Conservation (phyloP, 2,113 vertebrate species). For the Nycticorax nycticorax region DNA sequence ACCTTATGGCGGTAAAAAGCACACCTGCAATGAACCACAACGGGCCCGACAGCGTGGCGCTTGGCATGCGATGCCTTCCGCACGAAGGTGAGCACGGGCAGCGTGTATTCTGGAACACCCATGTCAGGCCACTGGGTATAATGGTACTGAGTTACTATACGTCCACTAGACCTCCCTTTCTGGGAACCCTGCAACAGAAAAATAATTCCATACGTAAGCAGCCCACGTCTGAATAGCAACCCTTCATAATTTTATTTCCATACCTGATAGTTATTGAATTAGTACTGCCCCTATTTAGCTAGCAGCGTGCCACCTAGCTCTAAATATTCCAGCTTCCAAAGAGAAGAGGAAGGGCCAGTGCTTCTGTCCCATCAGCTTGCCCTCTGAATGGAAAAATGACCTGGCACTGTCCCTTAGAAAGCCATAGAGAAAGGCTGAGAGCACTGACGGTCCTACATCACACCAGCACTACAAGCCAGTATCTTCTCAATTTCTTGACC, state of each 20-base stretch:
- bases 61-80: slow-evolving; percentile 84
- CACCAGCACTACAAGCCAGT: neutral
- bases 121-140: slow-evolving; percentile 99
- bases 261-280: neutral
- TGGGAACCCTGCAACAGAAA: slow-evolving; percentile 82
- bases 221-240: neutral
- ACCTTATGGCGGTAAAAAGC: neutral
- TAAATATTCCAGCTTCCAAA: neutral
- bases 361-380: neutral
- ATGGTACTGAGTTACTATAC: slow-evolving; percentile 88
- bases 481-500: neutral
- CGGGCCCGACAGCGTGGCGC: slow-evolving; percentile 79
- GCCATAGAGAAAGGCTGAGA: neutral
- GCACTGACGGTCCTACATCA: neutral
- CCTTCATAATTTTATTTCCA: neutral
- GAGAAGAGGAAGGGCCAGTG: neutral
- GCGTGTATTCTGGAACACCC: slow-evolving; percentile 89
- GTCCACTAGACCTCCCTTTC: slow-evolving; percentile 84
- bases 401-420: neutral
- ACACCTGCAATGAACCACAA: slow-evolving; percentile 95
- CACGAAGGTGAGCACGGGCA: slow-evolving; percentile 91
- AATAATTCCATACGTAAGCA: neutral
- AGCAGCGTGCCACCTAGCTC: neutral
- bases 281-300: neutral
- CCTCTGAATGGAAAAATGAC: neutral